These are phyloP conservation scores for Cataglyphis livida DNA, from an alignment of 2,888 invertebrate genomes.

Conservation along the genomic window DNA sequence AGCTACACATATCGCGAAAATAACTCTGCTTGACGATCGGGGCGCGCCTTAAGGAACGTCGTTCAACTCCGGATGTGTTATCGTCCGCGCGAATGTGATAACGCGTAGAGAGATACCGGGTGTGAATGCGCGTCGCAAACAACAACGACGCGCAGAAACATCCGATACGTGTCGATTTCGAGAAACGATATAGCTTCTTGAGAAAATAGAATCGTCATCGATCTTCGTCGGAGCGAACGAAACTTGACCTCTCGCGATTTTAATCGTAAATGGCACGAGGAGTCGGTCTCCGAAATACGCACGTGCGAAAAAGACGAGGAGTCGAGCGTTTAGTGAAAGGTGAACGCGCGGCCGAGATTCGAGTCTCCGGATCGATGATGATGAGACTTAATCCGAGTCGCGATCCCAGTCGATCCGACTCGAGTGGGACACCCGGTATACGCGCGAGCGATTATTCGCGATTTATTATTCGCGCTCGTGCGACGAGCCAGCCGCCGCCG, in stretches of 20 bases:
- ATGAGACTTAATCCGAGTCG: constrained; percentile 60
- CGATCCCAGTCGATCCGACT: too few species aligned
- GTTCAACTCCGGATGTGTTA: constrained; percentile 74
- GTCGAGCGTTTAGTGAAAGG: constrained; percentile 79
- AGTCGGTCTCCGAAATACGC: constrained; percentile 75
- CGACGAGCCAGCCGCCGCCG: constrained; percentile 33
- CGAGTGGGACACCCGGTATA: constrained; percentile 52
- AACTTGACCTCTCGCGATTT: constrained; percentile 13
- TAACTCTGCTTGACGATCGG: background rate
- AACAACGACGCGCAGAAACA: constrained; percentile 7
- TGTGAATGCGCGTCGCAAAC: constrained; percentile 25
- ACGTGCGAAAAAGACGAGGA: constrained; percentile 73
- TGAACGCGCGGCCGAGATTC: constrained; percentile 78
- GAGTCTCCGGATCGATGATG: constrained; percentile 69
- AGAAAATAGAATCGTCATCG: background rate
- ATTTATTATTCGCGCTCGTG: constrained; percentile 51
- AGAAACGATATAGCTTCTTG: background rate
- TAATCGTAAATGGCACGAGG: constrained; percentile 75
- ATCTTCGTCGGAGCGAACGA: background rate
- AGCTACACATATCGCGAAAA: background rate
- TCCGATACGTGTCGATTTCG: constrained; percentile 7
- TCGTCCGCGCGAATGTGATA: constrained; percentile 65
- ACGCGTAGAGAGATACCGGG: constrained; percentile 67
- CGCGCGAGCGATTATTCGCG: constrained; percentile 36
- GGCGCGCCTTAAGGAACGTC: constrained; percentile 53